Evolutionary conservation across 2,888 invertebrate species (phyloP).

Genomic region (Campoplex capitator): DNA sequence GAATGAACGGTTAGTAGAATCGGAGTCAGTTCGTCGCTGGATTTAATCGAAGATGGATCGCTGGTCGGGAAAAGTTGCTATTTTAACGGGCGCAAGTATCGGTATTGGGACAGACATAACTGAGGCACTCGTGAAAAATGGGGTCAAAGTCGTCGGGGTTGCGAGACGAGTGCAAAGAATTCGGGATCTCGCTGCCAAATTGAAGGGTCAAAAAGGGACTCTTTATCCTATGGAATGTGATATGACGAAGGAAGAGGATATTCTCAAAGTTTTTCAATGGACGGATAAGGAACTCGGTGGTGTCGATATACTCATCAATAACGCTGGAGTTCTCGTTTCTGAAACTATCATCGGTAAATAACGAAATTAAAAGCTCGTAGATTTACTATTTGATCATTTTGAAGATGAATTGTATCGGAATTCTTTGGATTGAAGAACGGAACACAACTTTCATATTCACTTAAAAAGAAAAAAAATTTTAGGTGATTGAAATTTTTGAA

Average conservation of each 20-base stretch:
- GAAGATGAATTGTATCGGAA: neutral
- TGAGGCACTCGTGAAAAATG: conserved; percentile 84
- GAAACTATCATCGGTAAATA: conserved; percentile 78
- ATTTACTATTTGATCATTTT: neutral
- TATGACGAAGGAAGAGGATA: conserved; percentile 85
- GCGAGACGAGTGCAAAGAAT: conserved; percentile 85
- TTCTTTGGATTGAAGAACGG: neutral
- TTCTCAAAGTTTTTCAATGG: conserved; percentile 86
- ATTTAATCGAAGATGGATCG: conserved; percentile 85
- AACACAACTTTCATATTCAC: neutral
- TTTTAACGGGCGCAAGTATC: conserved; percentile 89
- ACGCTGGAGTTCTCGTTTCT: conserved; percentile 85
- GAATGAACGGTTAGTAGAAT: neutral
- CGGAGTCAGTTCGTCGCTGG: conserved; percentile 11
- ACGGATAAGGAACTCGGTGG: conserved; percentile 86
- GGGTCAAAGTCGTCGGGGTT: conserved; percentile 86
- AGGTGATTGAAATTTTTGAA: too few species aligned
- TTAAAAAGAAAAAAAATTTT: neutral
- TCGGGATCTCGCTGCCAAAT: conserved; percentile 73
- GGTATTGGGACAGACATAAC: conserved; percentile 87
- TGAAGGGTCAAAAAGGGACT: conserved; percentile 76
- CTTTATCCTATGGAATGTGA: conserved; percentile 85
- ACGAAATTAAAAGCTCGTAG: neutral
- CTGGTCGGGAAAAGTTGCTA: conserved; percentile 87
- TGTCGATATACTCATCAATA: conserved; percentile 87